Evolutionary conservation across 2,113 vertebrate species (phyloP), one percentile per base, ranked within the genome.

Genomic region (Antechinus flavipes): DNA sequence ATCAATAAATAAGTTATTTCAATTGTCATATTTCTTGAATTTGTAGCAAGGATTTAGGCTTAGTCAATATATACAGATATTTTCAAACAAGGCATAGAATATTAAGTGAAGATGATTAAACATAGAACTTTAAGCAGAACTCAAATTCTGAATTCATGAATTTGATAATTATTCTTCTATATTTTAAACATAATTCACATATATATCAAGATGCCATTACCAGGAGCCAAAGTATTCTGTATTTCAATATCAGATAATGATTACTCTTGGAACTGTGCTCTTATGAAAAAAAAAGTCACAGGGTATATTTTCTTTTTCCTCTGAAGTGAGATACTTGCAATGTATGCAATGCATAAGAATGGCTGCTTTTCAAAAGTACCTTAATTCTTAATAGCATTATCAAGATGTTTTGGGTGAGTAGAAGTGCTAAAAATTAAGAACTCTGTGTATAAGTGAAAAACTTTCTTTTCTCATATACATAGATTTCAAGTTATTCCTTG

Each of bases 1-100:
- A 49, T 97, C 35, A 91, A 24, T 54, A 93, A 90, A 30, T 93
- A 92, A 89, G 56, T 84, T 42, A 84, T n/a, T 14, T 91, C 49
- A 90, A 56, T 42, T 42, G 42, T 49, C 47, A 25, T 47, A 55
- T 27, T 6, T 90, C 93, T 54, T 94, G 6, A 14, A 7, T 92
- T 92, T 90, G 42, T 91, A 91, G 0, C 27, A 92, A 47, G 89
- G 25, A 93, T 47, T 61, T 91, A 24, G 30, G 11, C 25, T 84
- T 47, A 93, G 56, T 14, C 76, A 47, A 24, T 22, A 55, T 30
- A 91, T 90, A 50, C 5, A 22, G 50, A 92, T 22, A 19, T 55
- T 93, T 94, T 95, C 22, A 84, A 84, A 42, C 19, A 84, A 42
- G n/a, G n/a, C 68, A 84, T 84, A 84, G 19, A 16, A 84, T 84